A percentile compares a stretch with the other conserved stretches of the same genome.
Conservation (phyloP, 2,797 vertebrate species). For the Gadopsis marmoratus region DNA sequence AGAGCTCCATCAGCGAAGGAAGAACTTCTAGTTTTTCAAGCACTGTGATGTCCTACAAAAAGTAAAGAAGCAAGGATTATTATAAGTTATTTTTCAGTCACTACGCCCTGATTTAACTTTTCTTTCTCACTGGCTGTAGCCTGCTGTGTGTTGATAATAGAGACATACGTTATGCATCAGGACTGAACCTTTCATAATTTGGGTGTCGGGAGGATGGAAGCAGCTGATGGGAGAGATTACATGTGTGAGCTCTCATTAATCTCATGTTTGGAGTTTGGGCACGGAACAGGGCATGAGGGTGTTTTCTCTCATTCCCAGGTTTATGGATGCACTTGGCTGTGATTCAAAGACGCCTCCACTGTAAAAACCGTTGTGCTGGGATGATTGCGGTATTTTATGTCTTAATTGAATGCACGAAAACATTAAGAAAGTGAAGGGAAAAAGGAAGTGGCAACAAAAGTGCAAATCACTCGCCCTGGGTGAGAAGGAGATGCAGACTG, state of each 20-base stretch:
- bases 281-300: constrained; percentile 47
- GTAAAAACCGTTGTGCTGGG: constrained; percentile 55
- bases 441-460: constrained; percentile 70
- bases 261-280: constrained; percentile 77
- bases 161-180: constrained; percentile 49
- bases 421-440: constrained; percentile 69
- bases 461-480: constrained; percentile 79
- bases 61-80: constrained; percentile 34
- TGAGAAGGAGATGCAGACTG: constrained; percentile 72
- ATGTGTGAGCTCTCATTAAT: constrained; percentile 78
- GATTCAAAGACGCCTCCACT: constrained; percentile 67
- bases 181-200: constrained; percentile 66
- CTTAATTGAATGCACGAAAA: constrained; percentile 81
- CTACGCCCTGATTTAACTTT: not conserved
- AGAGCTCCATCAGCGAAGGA: constrained; percentile 88
- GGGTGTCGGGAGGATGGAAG: constrained; percentile 53
- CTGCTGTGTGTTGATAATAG: constrained; percentile 47
- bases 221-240: constrained; percentile 78
- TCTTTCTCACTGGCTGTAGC: constrained; percentile 15
- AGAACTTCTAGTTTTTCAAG: constrained; percentile 89
- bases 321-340: constrained; percentile 55
- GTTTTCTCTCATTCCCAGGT: constrained; percentile 65
- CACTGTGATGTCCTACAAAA: constrained; percentile 86
- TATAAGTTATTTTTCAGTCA: constrained; percentile 4
- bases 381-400: constrained; percentile 79